Conservation (phyloP, 2,113 vertebrate genomes). For the Saimiri boliviensis region DNA sequence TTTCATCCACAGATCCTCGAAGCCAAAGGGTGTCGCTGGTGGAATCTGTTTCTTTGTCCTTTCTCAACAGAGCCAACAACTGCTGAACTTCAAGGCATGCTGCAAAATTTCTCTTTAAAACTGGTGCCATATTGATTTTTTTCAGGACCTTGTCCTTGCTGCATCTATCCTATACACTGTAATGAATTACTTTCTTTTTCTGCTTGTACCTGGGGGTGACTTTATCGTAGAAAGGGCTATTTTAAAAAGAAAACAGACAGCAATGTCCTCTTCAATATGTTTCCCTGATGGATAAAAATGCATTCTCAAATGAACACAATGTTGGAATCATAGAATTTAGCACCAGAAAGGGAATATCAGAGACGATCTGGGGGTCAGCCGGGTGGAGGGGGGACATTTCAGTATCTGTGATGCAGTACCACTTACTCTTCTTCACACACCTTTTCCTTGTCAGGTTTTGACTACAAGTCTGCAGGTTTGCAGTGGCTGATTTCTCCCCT, state of each 20-base stretch:
- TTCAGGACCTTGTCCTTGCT: not conserved
- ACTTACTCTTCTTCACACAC: rapidly evolving
- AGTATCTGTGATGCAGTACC: too few relatives aligned
- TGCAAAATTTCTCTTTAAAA: not conserved
- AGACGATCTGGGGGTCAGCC: too few relatives aligned
- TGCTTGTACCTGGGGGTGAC: not conserved
- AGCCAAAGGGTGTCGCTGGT: not conserved
- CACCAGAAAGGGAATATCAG: not conserved
- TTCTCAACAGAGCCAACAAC: not conserved
- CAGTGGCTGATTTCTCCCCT: not conserved
- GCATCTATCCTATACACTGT: not conserved
- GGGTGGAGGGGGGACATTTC: rapidly evolving
- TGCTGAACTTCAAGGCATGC: not conserved
- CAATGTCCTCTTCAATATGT: not conserved
- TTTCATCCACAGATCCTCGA: not conserved
- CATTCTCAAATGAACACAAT: not conserved
- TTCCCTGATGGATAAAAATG: not conserved
- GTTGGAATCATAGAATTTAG: not conserved
- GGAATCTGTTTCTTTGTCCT: not conserved
- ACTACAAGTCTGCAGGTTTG: not conserved
- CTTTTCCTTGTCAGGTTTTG: not conserved
- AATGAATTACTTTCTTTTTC: not conserved
- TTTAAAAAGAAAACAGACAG: slow-evolving; percentile 40
- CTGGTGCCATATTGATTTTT: not conserved
- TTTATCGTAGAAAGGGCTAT: slow-evolving; percentile 4